Conservation (phyloP, 2,888 invertebrate genomes). For the Andrena fulva region DNA sequence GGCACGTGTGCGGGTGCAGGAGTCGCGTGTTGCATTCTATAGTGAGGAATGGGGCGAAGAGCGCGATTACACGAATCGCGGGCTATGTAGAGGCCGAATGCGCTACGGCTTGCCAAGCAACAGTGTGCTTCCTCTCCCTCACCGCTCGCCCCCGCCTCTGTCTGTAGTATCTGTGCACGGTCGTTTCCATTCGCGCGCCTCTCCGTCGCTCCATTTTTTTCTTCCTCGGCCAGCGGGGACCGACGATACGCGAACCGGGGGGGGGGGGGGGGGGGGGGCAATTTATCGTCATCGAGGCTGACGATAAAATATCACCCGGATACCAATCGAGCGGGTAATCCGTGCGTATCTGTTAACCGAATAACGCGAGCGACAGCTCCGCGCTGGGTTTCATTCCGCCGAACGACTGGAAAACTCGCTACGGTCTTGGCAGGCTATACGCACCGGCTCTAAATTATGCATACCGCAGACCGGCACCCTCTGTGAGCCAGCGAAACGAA, state of each 20-base stretch:
- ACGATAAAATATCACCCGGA: not conserved
- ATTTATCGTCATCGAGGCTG: slow-evolving; percentile 13
- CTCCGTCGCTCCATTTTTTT: slow-evolving; percentile 23
- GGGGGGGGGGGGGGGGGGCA: not conserved
- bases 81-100: slow-evolving; percentile 62
- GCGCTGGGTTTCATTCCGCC: no score
- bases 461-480: no score
- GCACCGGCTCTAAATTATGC: no score
- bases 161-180: slow-evolving; percentile 9
- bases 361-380: no score
- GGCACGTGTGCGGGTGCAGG: slow-evolving; percentile 38
- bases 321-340: no score
- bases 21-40: slow-evolving; percentile 56
- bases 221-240: slow-evolving; percentile 4
- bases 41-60: slow-evolving; percentile 65
- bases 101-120: slow-evolving; percentile 64
- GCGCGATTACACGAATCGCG: slow-evolving; percentile 74
- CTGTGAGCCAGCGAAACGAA: no score
- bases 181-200: slow-evolving; percentile 15
- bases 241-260: not conserved
- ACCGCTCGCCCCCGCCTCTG: not conserved
- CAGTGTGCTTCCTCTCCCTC: slow-evolving; percentile 54
- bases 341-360: no score
- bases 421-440: no score
- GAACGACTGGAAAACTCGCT: no score